Evolutionary conservation across 2,113 vertebrate genomes (phyloP).

Genomic region (Pangasianodon hypophthalmus): DNA sequence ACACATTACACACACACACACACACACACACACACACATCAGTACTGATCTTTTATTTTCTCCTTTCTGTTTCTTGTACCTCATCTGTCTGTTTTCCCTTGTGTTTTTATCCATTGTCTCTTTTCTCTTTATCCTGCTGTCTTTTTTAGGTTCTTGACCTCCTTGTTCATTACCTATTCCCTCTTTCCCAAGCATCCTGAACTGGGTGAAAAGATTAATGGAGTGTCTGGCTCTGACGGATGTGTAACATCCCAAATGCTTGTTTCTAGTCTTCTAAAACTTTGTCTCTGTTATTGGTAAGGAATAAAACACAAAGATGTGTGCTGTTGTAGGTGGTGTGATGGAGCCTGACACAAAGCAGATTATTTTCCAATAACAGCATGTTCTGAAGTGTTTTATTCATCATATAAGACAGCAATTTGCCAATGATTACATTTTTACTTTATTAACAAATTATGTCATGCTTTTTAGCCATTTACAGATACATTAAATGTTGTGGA

Average conservation of each 20-base stretch:
- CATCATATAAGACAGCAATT: background rate
- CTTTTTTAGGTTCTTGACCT: slow-evolving; percentile 17
- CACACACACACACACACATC: slow-evolving; percentile 21
- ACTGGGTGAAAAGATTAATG: slow-evolving; percentile 30
- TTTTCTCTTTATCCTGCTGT: slow-evolving; percentile 2
- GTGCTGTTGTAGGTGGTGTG: background rate
- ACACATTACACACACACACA: background rate
- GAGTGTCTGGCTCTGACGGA: background rate
- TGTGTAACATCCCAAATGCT: slow-evolving; percentile 5
- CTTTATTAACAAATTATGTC: background rate
- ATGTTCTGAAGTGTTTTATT: background rate
- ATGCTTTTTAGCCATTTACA: background rate
- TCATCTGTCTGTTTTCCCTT: background rate
- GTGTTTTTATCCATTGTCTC: background rate
- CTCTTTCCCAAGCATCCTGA: slow-evolving; percentile 23
- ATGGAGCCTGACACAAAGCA: background rate
- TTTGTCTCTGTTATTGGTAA: slow-evolving; percentile 4
- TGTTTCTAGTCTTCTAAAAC: slow-evolving; percentile 32
- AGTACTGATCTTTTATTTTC: slow-evolving; percentile 7
- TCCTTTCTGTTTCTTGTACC: background rate
- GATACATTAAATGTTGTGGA: background rate
- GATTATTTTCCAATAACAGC: background rate
- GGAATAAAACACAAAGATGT: background rate
- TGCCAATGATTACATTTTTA: background rate
- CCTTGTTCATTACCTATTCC: slow-evolving; percentile 22